Base-by-base conservation (phyloP, 1,140 invertebrate genomes). In the Drosophila funebris region DNA sequence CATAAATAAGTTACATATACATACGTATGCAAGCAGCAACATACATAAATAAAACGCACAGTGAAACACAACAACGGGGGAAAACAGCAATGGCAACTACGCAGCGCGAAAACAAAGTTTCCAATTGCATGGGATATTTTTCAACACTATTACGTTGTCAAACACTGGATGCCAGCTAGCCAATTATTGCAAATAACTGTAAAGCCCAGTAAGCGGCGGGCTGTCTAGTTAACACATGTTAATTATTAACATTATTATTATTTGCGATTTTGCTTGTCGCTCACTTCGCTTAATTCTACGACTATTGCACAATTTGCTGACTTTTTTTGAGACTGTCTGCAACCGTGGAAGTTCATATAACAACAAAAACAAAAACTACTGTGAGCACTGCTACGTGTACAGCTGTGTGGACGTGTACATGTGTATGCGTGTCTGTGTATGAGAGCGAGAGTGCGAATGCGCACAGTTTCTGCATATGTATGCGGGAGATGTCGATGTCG, bases 371-470 rank as follows among this genome's bases (percentile, higher is more conserved):
- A 76, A 73, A 16, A 60, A 54, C 60, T 60, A 69, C 46, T 68
- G 24, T 46, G 41, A 75, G 61, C 62, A 76, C 56, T 83, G 82
- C 82, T 87, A 87, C 82, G 82, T 87, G 82, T 87, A 88, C 82
- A 78, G 78, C 78, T 78, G 82, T 75, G 82, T 66, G 18, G 14
- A 41, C 46, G 9, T 60, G 14, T 46, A 31, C 8, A 37, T 27
- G 33, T 14, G 31, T 48, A 27, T 37, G 7, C 69, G 53, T 46
- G 46, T 46, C 24, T 36, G 33, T 64, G 78, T 64, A 63, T 33
- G 60, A 33, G 63, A 79, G 64, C 57, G 72, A 69, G 70, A 78
- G 70, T 73, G 75, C 63, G 63, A 68, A 72, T 68, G 78, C 46
- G 58, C 60, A 57, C 71, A 73, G 71, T 69, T 69, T 61, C n/a